Conservation (phyloP, 2,797 vertebrate species). For the Agapornis canus region DNA sequence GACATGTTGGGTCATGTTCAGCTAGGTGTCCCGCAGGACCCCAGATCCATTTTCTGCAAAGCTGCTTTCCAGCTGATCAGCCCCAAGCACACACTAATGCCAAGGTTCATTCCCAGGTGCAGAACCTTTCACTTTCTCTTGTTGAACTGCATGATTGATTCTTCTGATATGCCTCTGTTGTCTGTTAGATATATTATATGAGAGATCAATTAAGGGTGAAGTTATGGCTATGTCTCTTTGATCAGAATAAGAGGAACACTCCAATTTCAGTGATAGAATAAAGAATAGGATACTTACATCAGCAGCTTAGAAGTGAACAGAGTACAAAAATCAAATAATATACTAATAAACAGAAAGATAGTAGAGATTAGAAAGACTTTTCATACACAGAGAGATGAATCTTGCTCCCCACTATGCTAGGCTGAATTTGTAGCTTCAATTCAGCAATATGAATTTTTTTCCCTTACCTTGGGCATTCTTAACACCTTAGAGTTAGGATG, state of each 20-base stretch:
- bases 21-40: not conserved
- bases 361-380: not conserved
- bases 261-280: not conserved
- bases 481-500: not conserved
- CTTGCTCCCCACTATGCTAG: not conserved
- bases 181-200: not conserved
- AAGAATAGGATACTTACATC: not conserved
- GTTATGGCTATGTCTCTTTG: not conserved
- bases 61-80: not conserved
- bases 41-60: not conserved
- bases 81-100: not conserved
- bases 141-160: not conserved
- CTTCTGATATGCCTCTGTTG: not conserved
- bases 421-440: not conserved
- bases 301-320: not conserved
- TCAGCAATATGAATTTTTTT: not conserved
- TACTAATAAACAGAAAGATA: not conserved
- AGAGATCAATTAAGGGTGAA: not conserved
- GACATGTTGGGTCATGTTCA: not conserved
- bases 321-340: not conserved
- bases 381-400: not conserved
- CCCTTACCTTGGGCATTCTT: not conserved
- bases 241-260: not conserved
- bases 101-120: not conserved
- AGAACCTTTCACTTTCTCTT: not conserved